Conservation (phyloP, 2,113 vertebrate species). For the Carassius carassius region DNA sequence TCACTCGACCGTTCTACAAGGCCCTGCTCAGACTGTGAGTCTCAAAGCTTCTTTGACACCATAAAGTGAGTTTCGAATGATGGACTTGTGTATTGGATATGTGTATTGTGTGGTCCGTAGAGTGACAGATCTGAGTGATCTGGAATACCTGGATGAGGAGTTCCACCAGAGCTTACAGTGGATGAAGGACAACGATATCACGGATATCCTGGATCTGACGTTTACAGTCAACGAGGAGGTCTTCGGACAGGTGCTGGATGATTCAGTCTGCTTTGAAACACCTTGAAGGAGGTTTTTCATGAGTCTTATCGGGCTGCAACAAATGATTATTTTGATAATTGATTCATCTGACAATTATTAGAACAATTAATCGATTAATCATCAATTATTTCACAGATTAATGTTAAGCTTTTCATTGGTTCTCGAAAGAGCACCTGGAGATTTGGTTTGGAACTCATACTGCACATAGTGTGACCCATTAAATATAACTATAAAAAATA, state of each 20-base stretch:
- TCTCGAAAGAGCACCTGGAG: too few relatives aligned
- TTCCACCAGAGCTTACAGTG: slow-evolving; percentile 98
- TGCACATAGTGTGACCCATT: too few relatives aligned
- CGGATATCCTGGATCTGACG: slow-evolving; percentile 94
- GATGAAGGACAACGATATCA: slow-evolving; percentile 99
- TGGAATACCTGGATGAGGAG: slow-evolving; percentile 97
- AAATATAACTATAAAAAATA: too few relatives aligned
- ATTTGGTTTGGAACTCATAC: too few relatives aligned
- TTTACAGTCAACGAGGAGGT: slow-evolving; percentile 99
- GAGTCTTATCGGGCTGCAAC: too few relatives aligned
- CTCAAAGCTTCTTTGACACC: background rate
- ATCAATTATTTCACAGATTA: too few relatives aligned
- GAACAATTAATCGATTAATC: too few relatives aligned
- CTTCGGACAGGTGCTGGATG: slow-evolving; percentile 88
- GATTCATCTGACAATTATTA: too few relatives aligned
- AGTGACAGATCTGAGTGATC: slow-evolving; percentile 91
- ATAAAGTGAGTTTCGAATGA: background rate
- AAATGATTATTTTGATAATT: too few relatives aligned
- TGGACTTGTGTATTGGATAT: background rate
- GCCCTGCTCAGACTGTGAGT: slow-evolving; percentile 93
- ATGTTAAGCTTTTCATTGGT: too few relatives aligned
- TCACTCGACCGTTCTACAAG: slow-evolving; percentile 98
- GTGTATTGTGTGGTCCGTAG: slow-evolving; percentile 64
- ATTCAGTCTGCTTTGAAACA: background rate
- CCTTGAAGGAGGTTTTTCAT: too few relatives aligned